These are phyloP conservation scores for Xestia rhomboidea DNA, from an alignment of 2,888 invertebrate species.

Conservation along the genomic window DNA sequence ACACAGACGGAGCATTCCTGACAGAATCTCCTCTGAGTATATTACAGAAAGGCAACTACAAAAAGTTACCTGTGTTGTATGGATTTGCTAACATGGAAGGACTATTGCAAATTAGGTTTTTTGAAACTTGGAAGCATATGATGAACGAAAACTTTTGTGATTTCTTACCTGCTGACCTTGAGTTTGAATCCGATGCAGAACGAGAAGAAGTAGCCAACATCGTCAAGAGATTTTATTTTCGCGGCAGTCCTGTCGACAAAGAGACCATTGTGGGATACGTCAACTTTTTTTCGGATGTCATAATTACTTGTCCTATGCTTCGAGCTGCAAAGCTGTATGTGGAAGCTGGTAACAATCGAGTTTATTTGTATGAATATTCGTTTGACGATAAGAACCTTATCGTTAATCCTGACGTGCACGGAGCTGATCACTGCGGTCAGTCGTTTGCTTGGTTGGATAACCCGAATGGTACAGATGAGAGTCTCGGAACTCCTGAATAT, in stretches of 20 bases:
- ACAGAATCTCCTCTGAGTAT: slow-evolving; percentile 68
- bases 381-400: slow-evolving; percentile 71
- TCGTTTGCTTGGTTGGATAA: slow-evolving; percentile 64
- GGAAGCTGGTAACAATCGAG: slow-evolving; percentile 70
- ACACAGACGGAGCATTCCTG: neutral
- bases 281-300: slow-evolving; percentile 71
- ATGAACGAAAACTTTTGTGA: slow-evolving; percentile 75
- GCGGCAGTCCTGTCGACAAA: slow-evolving; percentile 62
- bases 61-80: slow-evolving; percentile 67
- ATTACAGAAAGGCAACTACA: slow-evolving; percentile 68
- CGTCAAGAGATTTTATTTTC: slow-evolving; percentile 75
- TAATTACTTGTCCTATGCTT: slow-evolving; percentile 68
- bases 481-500: slow-evolving; percentile 57
- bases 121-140: neutral
- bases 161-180: slow-evolving; percentile 76
- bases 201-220: slow-evolving; percentile 68
- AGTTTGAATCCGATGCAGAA: slow-evolving; percentile 68
- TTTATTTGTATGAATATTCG: slow-evolving; percentile 78
- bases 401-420: slow-evolving; percentile 67
- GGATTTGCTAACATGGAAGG: slow-evolving; percentile 73
- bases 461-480: slow-evolving; percentile 32
- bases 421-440: slow-evolving; percentile 73
- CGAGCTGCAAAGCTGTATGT: slow-evolving; percentile 69
- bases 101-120: slow-evolving; percentile 45
- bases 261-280: slow-evolving; percentile 68